Conservation (phyloP, 1,140 invertebrate genomes). For the Drosophila sulfurigaster region DNA sequence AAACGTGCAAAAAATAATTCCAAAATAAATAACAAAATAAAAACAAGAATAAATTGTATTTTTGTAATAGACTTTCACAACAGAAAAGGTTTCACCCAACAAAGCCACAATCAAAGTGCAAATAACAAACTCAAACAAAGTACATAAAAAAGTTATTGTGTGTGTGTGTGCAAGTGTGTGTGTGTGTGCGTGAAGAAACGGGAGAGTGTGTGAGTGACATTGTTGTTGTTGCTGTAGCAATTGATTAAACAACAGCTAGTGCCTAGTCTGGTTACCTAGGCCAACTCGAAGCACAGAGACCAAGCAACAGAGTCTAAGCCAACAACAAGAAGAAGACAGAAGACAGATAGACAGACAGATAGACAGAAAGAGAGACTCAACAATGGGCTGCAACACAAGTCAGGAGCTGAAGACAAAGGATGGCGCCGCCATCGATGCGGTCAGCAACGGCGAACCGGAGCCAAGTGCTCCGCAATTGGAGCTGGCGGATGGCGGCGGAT, state of each 20-base stretch:
- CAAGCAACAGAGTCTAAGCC: constrained; percentile 37
- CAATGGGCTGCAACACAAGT: constrained; percentile 83
- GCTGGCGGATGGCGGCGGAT: constrained; percentile 32
- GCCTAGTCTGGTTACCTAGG: constrained; percentile 69
- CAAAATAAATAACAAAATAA: not conserved
- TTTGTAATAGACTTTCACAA: constrained; percentile 58
- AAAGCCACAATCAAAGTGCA: constrained; percentile 50
- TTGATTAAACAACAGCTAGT: constrained; percentile 77
- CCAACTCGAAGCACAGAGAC: constrained; percentile 63
- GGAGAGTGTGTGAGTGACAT: constrained; percentile 34
- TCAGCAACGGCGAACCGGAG: constrained; percentile 71
- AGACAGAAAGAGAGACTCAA: not conserved
- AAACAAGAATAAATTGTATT: constrained; percentile 31
- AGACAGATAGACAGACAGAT: no score
- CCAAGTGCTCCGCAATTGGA: constrained; percentile 68
- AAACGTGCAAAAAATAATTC: constrained; percentile 25
- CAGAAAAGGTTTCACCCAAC: constrained; percentile 54
- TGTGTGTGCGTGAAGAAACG: constrained; percentile 21
- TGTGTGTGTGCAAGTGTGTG: not conserved
- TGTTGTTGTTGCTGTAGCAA: constrained; percentile 62
- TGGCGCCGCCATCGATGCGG: constrained; percentile 69
- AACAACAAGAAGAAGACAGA: not conserved
- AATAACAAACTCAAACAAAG: constrained; percentile 48
- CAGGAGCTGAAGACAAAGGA: constrained; percentile 84
- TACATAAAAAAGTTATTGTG: constrained; percentile 36